These are phyloP conservation scores for Cydia amplana DNA, from an alignment of 1,140 invertebrate species.

Conservation along the genomic window DNA sequence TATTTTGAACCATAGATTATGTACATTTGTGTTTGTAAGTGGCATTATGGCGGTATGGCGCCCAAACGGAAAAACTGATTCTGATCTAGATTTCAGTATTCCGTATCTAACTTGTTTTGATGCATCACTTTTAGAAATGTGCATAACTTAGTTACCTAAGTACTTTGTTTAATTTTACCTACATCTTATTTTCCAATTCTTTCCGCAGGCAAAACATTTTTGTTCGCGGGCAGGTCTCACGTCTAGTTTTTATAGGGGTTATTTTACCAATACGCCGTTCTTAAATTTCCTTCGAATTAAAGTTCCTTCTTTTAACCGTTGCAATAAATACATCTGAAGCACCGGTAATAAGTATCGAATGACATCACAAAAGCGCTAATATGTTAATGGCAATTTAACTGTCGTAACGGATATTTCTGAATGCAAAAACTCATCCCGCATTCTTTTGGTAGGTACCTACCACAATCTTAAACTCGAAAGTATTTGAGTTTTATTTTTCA, in stretches of 20 bases:
- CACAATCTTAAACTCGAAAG: background rate
- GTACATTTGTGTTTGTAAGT: too few species aligned
- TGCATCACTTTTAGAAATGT: too few species aligned
- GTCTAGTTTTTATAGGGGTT: background rate
- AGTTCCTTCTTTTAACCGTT: background rate
- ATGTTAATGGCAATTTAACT: constrained; percentile 31
- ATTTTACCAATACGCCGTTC: constrained; percentile 4
- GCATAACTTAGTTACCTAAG: too few species aligned
- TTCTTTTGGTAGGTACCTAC: constrained; percentile 2
- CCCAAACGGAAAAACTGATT: too few species aligned
- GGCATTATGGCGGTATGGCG: too few species aligned
- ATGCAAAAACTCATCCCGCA: constrained; percentile 11
- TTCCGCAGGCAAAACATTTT: too few species aligned
- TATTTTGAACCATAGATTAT: too few species aligned
- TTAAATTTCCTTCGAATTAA: background rate
- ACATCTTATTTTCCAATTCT: too few species aligned
- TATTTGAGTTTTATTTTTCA: background rate
- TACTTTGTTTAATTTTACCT: too few species aligned
- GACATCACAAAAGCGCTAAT: constrained; percentile 27
- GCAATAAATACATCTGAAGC: constrained; percentile 3
- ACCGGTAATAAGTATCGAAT: constrained; percentile 16
- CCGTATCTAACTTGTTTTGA: too few species aligned
- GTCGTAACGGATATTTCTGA: constrained; percentile 28
- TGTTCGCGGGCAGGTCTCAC: background rate
- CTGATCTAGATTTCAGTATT: too few species aligned